Evolutionary conservation across 2,797 vertebrate species (phyloP).

Genomic region (Neosilurus hyrtlii): DNA sequence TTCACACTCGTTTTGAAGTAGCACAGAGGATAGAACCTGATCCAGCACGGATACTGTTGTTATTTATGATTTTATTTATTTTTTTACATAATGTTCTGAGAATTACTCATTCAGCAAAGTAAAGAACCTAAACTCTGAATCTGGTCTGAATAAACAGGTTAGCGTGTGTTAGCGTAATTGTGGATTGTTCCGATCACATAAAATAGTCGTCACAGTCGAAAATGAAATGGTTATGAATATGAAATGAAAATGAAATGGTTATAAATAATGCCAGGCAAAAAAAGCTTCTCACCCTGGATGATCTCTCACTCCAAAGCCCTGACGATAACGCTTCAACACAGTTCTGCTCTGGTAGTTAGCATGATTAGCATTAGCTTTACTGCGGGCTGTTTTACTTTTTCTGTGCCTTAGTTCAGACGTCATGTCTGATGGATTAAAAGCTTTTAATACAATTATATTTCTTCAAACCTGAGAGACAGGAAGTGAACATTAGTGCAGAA

Average conservation of each 20-base stretch:
- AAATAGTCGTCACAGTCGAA: not conserved
- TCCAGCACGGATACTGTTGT: not conserved
- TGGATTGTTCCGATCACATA: not conserved
- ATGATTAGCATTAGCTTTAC: not conserved
- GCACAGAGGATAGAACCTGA: not conserved
- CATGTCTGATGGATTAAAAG: not conserved
- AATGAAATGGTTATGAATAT: no score
- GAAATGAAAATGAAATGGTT: no score
- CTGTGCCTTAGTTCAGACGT: slow-evolving; percentile 3
- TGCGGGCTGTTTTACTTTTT: not conserved
- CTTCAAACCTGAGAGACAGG: not conserved
- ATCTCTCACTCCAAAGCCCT: not conserved
- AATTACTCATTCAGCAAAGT: not conserved
- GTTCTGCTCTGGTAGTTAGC: not conserved
- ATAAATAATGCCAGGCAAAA: no score
- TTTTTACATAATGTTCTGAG: not conserved
- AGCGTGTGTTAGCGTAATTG: no score
- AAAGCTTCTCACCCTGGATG: not conserved
- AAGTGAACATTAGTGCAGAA: not conserved
- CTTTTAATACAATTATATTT: not conserved
- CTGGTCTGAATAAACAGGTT: not conserved
- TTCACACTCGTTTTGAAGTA: not conserved
- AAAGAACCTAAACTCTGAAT: not conserved
- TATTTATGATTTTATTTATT: not conserved
- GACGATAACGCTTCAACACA: not conserved